Evolutionary conservation across 2,113 vertebrate species (phyloP).

Genomic region (Columbina picui): DNA sequence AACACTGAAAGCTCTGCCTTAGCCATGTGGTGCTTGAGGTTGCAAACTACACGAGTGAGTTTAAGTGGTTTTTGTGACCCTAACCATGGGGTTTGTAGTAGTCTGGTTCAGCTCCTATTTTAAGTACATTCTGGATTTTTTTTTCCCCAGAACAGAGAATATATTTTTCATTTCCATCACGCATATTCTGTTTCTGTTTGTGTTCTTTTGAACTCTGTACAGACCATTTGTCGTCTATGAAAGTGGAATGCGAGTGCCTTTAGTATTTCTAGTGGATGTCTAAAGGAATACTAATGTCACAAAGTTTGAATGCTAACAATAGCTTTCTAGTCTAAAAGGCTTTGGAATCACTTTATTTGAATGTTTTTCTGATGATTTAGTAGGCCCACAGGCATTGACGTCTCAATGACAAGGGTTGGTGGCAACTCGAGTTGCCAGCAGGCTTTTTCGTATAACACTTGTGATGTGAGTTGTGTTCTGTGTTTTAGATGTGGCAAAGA

Average conservation of each 20-base stretch:
- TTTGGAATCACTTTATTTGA: background rate
- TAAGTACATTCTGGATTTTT: background rate
- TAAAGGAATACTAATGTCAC: background rate
- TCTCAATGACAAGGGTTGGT: background rate
- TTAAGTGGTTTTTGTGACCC: background rate
- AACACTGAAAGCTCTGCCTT: background rate
- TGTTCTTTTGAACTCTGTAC: background rate
- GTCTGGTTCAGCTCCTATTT: background rate
- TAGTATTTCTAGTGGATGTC: background rate
- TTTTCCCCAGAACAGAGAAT: background rate
- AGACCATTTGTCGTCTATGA: background rate
- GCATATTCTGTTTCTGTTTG: background rate
- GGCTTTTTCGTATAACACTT: background rate
- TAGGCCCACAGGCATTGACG: fast-evolving
- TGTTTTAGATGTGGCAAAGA: background rate
- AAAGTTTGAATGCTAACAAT: background rate
- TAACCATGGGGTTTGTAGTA: background rate
- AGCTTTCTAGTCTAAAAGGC: background rate
- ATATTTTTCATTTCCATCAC: background rate
- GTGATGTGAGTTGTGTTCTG: background rate
- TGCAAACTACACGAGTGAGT: background rate
- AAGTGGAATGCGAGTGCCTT: background rate
- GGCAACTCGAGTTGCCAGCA: background rate
- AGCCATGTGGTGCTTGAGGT: background rate
- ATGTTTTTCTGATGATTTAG: background rate